Percentiles rank a stretch among this genome's conserved stretches.
phyloP scores from a whole-genome alignment of 1,140 invertebrate species.

The Saccostrea cuccullata region DNA sequence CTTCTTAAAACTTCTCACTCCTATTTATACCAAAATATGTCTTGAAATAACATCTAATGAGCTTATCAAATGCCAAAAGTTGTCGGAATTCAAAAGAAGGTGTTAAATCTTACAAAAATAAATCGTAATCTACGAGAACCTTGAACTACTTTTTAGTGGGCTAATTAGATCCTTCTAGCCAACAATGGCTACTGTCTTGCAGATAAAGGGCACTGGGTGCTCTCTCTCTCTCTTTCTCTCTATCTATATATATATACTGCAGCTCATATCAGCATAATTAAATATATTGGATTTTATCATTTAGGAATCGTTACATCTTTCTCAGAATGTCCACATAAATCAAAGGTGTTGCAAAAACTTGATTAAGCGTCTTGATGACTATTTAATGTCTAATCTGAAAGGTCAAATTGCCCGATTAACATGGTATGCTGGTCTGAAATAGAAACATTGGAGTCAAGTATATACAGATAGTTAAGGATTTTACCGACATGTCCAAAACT shows the following conservation, averaged over 20 bases:
- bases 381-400: not conserved
- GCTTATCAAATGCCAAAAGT: too few species aligned
- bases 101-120: too few species aligned
- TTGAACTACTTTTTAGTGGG: not conserved
- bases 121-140: too few species aligned
- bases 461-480: not conserved
- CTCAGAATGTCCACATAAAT: not conserved
- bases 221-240: too few species aligned
- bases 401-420: slow-evolving; percentile 7
- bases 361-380: not conserved
- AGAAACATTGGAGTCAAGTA: not conserved
- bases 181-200: too few species aligned
- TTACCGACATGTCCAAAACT: not conserved
- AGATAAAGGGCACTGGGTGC: not conserved
- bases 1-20: too few species aligned
- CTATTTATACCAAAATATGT: too few species aligned
- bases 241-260: not conserved
- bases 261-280: not conserved
- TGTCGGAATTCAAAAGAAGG: too few species aligned
- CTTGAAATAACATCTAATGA: too few species aligned
- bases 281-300: not conserved
- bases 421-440: not conserved
- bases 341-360: not conserved
- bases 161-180: too few species aligned
- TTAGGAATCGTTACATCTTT: not conserved